A percentile compares a stretch with the other conserved stretches of the same genome.
Evolutionary conservation across 2,797 vertebrate species (phyloP).

Genomic region (Peromyscus melanophrys): DNA sequence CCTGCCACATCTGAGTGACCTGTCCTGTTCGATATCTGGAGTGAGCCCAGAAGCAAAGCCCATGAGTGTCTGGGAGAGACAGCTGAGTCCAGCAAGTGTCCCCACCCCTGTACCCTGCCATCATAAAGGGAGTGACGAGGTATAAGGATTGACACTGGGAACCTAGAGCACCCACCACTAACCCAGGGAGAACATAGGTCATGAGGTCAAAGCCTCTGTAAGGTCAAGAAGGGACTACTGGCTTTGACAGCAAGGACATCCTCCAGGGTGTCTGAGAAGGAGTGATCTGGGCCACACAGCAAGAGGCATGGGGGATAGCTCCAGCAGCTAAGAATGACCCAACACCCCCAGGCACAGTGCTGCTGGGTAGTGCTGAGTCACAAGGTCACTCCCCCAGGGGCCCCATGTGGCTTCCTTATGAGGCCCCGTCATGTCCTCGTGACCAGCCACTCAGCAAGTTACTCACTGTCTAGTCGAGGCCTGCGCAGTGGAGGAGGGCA

Average conservation of each 20-base stretch:
- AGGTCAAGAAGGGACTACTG: neutral
- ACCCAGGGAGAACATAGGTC: neutral
- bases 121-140: neutral
- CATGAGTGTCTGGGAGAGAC: rapidly evolving
- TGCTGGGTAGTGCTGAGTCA: neutral
- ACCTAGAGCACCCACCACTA: too few species aligned
- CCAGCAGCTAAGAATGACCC: neutral
- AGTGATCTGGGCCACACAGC: neutral
- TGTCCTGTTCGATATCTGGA: rapidly evolving
- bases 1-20: rapidly evolving
- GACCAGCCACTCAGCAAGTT: neutral
- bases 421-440: neutral
- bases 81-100: neutral
- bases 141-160: neutral
- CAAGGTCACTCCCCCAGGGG: neutral
- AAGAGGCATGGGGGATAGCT: neutral
- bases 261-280: neutral
- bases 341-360: neutral
- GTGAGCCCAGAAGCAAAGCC: neutral
- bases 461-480: constrained; percentile 30
- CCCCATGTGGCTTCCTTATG: neutral
- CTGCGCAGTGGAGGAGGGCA: rapidly evolving
- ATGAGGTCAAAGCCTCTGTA: neutral
- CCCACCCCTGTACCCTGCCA: neutral
- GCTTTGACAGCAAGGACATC: neutral